Evolutionary conservation across 2,888 invertebrate genomes (phyloP), one percentile per base, ranked within the genome.

Genomic region (Rhaphigaster nebulosa): DNA sequence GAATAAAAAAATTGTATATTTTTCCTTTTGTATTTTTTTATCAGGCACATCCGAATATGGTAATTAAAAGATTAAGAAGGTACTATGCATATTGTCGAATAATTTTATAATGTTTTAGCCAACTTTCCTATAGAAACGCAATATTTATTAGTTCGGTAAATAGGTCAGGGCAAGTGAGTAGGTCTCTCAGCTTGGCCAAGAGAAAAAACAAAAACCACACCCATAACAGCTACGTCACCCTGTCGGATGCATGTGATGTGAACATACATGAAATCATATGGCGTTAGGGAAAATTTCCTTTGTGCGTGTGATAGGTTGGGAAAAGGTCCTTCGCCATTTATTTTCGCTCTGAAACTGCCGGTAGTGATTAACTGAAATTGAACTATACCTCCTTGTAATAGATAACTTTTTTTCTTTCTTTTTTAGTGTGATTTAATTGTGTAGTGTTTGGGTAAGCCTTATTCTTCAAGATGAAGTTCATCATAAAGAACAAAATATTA

Each of bases 141-240:
- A 76, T 76, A 76, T 76, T 76, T 76, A 76, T 76, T 76, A 76
- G 76, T 76, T 76, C 20, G 76, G 76, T 76, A 76, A n/a, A 76
- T 76, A 38, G 76, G 76, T 76, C 76, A 76, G 76, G 76, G 76
- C 76, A 76, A 76, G 76, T 76, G 76, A n/a, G 76, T 76, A 76
- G 29, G 76, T 4, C 76, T 76, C 70, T 29, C 38, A 76, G 38
- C 76, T 34, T 76, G 76, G 76, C 76, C 76, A 34, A 34, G 76
- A 76, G 29, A 76, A 76, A 76, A 76, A 76, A 76, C 76, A 34
- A 76, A 76, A 76, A 76, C 76, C 76, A 34, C 76, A 76, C 76
- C 76, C 76, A 76, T 76, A 38, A 38, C 34, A 18, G 76, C 76
- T 76, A 76, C 34, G 76, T 76, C 76, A 76, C 23, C 34, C 76